Conservation (phyloP, 2,113 vertebrate genomes). For the Tauraco erythrolophus region DNA sequence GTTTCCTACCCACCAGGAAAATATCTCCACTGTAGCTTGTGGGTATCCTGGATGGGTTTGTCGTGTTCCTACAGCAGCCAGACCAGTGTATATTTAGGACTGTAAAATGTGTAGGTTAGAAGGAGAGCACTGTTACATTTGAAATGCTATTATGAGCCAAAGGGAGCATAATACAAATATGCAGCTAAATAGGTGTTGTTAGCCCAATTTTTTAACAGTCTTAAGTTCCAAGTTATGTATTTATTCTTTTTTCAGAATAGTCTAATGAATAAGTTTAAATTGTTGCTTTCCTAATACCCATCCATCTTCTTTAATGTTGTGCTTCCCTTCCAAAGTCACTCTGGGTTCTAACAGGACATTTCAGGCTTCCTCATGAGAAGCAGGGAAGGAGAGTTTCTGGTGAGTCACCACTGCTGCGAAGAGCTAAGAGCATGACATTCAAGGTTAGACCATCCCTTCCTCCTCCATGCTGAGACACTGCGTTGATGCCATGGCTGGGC, state of each 20-base stretch:
- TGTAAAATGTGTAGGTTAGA: not conserved
- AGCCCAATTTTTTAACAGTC: not conserved
- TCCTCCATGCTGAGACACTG: not conserved
- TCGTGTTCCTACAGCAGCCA: not conserved
- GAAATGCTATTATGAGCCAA: not conserved
- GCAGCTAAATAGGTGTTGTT: not conserved
- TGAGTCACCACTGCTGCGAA: not conserved
- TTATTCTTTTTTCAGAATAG: not conserved
- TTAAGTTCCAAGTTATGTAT: not conserved
- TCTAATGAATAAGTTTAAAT: not conserved
- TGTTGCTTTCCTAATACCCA: not conserved
- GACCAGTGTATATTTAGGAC: not conserved
- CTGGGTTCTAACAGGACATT: not conserved
- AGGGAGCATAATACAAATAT: not conserved
- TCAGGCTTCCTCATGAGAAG: not conserved
- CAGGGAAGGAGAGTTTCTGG: not conserved
- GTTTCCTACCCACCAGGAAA: not conserved
- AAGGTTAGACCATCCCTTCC: not conserved
- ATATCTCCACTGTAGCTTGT: not conserved
- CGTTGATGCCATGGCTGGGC: not conserved
- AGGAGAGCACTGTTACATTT: not conserved
- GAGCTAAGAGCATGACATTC: not conserved
- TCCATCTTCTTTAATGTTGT: not conserved
- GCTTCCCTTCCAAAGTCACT: not conserved
- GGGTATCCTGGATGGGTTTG: not conserved